Percentiles rank a stretch among this genome's conserved stretches.
Conservation (phyloP, 2,797 vertebrate genomes). For the Oryzias dopingdopingensis region DNA sequence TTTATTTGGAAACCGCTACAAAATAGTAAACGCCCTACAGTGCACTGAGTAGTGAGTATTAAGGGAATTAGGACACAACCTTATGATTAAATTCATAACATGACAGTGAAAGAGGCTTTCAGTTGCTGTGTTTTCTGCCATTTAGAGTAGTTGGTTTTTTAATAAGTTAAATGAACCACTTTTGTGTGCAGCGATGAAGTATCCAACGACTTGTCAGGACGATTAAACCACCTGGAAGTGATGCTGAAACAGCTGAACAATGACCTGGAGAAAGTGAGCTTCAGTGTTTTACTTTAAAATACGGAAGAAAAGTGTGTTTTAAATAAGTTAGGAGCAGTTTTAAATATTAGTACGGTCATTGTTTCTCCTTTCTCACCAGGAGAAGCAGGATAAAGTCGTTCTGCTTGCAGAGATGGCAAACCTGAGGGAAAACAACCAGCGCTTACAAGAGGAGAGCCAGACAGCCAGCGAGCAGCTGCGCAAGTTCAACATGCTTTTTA, state of each 20-base stretch:
- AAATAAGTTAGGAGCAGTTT: neutral
- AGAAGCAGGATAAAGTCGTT: conserved; percentile 91
- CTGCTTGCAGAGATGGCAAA: conserved; percentile 88
- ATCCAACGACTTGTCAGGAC: conserved; percentile 81
- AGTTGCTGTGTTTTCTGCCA: conserved; percentile 1
- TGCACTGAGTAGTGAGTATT: too few relatives aligned
- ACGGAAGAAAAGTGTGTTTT: neutral
- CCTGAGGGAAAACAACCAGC: conserved; percentile 89
- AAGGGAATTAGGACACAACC: too few relatives aligned
- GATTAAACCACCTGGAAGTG: conserved; percentile 87
- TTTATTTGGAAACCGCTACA: too few relatives aligned
- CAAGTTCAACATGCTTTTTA: conserved; percentile 85
- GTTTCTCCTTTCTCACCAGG: conserved; percentile 66
- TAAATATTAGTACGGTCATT: too few relatives aligned
- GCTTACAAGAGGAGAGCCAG: conserved; percentile 86
- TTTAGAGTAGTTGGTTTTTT: conserved; percentile 5
- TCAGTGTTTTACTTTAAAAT: neutral
- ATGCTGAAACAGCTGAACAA: conserved; percentile 91
- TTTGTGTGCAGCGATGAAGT: conserved; percentile 79
- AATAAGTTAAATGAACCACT: conserved; percentile 1
- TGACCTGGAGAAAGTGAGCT: conserved; percentile 86
- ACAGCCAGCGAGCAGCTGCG: conserved; percentile 88
- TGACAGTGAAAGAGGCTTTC: too few relatives aligned
- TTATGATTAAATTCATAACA: too few relatives aligned
- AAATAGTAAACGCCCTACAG: too few relatives aligned